A percentile compares a stretch with the other conserved stretches of the same genome.
Evolutionary conservation across 2,888 invertebrate species (phyloP).

Genomic region (Aplocera efformata): DNA sequence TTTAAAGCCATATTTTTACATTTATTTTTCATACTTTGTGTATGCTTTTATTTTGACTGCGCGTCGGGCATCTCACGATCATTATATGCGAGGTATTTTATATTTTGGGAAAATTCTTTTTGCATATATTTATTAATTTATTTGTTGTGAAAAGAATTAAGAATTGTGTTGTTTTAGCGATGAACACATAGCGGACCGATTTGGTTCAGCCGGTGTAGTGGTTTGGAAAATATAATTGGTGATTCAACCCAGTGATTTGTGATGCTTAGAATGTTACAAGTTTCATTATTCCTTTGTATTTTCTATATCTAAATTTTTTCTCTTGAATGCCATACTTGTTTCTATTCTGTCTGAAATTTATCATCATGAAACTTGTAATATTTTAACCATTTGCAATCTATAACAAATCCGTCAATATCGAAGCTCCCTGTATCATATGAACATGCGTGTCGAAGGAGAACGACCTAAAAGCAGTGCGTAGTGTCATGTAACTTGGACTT

Average conservation of each 20-base stretch:
- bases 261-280: conserved; percentile 7
- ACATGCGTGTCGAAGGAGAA: conserved; percentile 11
- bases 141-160: not conserved
- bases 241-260: conserved; percentile 7
- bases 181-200: too few relatives aligned
- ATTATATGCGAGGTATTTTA: not conserved
- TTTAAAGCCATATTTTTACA: conserved; percentile 25
- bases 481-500: conserved; percentile 54
- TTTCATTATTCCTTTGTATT: not conserved
- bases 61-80: conserved; percentile 8
- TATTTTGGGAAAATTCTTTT: not conserved
- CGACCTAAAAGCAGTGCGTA: conserved; percentile 51
- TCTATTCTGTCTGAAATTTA: not conserved
- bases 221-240: too few relatives aligned
- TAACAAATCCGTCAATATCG: too few relatives aligned
- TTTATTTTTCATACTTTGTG: conserved; percentile 26
- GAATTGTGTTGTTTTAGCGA: not conserved
- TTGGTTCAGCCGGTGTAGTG: too few relatives aligned
- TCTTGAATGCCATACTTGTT: not conserved
- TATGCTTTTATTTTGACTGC: conserved; percentile 15
- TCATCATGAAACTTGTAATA: conserved; percentile 1
- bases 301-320: too few relatives aligned
- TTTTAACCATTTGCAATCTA: conserved; percentile 6
- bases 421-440: too few relatives aligned
- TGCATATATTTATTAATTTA: not conserved